A percentile compares a stretch with the other conserved stretches of the same genome.
Conservation (phyloP, 92 coral and sea anemone species). For the Desmophyllum pertusum region DNA sequence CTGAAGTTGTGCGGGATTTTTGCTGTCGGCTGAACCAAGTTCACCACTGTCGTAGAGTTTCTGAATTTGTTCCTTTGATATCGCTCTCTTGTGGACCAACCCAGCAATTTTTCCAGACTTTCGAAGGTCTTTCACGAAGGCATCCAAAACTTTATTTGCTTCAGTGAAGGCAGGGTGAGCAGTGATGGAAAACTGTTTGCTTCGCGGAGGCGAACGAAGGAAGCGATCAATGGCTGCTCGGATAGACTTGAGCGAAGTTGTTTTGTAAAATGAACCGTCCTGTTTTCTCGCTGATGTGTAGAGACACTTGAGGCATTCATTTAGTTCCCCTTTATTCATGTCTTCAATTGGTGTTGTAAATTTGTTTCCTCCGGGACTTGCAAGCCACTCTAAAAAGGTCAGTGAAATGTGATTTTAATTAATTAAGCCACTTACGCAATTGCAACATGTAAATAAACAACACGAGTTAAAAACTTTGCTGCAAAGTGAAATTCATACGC, state of each 20-base stretch:
- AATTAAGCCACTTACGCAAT: no score
- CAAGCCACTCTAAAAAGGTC: conserved; percentile 1
- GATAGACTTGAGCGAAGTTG: conserved; percentile 38
- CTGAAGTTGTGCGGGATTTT: conserved; percentile 43
- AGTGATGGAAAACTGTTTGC: conserved; percentile 30
- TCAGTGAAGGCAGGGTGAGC: conserved; percentile 44
- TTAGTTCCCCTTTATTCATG: conserved; percentile 43
- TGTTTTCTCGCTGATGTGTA: conserved; percentile 49
- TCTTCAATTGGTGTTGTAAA: conserved; percentile 20
- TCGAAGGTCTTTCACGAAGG: conserved; percentile 42
- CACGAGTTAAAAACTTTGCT: no score
- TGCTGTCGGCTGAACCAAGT: conserved; percentile 53
- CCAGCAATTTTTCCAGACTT: conserved; percentile 52
- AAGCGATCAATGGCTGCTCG: conserved; percentile 53
- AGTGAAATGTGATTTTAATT: no score
- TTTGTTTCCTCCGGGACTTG: conserved; percentile 13
- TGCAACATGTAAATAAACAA: no score
- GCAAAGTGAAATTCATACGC: no score
- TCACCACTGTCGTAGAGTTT: conserved; percentile 43
- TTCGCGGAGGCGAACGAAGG: conserved; percentile 34
- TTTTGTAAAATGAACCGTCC: conserved; percentile 53
- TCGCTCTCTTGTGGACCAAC: conserved; percentile 56
- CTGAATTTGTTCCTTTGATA: conserved; percentile 47
- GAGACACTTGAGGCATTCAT: conserved; percentile 44
- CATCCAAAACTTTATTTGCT: conserved; percentile 52